Conservation (phyloP, 2,797 vertebrate genomes). For the Sebastes wilsoni region DNA sequence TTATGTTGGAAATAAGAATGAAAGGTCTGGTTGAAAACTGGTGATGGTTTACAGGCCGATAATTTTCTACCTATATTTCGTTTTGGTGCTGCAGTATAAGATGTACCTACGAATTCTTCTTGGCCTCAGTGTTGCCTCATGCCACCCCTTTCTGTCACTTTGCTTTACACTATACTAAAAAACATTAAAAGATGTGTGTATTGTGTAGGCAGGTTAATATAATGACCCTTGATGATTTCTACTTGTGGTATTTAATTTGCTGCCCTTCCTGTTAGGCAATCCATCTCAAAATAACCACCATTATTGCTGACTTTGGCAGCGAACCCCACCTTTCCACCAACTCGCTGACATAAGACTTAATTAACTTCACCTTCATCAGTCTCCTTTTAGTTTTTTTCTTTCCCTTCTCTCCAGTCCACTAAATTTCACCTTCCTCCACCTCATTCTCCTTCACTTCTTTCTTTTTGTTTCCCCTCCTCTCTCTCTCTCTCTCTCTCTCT, state of each 20-base stretch:
- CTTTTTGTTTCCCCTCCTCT: not conserved
- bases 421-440: conserved; percentile 13
- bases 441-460: not conserved
- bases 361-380: conserved; percentile 56
- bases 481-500: not conserved
- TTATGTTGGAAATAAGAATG: not conserved
- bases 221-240: not conserved
- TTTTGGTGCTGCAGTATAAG: not conserved
- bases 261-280: conserved; percentile 12
- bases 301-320: conserved; percentile 21
- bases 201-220: not conserved
- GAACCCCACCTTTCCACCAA: not conserved
- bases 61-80: not conserved
- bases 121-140: not conserved
- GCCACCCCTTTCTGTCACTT: not conserved
- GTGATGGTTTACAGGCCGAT: not conserved
- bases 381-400: conserved; percentile 20
- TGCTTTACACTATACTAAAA: not conserved
- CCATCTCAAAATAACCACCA: conserved; percentile 19
- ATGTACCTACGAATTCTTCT: not conserved
- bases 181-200: not conserved
- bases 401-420: conserved; percentile 5
- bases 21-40: not conserved
- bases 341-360: conserved; percentile 52
- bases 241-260: conserved; percentile 7